Base-by-base conservation (phyloP, 2,888 invertebrate genomes). In the Metallyticus violacea region DNA sequence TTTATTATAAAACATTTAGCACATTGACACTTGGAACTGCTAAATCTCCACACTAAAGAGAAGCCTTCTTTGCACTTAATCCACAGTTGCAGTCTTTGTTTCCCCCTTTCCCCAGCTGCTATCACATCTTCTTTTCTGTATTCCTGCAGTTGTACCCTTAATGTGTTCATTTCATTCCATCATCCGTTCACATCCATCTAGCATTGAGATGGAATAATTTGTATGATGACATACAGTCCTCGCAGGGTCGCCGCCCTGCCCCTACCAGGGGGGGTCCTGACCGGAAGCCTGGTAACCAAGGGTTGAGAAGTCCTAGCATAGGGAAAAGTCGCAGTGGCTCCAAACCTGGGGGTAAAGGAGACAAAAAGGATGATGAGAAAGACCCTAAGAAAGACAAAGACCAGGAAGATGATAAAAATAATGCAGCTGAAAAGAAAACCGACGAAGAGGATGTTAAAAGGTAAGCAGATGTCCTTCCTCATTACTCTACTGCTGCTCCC, bases 221-320 rank as follows among this genome's bases (percentile, higher is more conserved):
- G n/a, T 30, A 81, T 81, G 40, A 62, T 82, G 82, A 76, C 76
- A 82, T 82, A 82, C 86, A 86, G 85, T 77, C 85, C 40, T 30
- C 27, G 62, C 85, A 87, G 81, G 85, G 40, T 77, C 87, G 87
- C 77, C 85, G 85, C 85, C 26, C 79, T 80, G 76, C 81, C 80
- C 81, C 85, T 81, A 26, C 79, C 28, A 85, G 80, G 81, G 85
- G 80, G 40, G 85, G 85, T 81, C 28, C 85, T 22, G 85, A 87
- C 77, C 81, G 85, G 81, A 87, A 85, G 87, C 30, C 81, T 79
- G 86, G 81, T 81, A 81, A 40, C 83, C 86, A 86, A 79, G 86
- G 86, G 76, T 86, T 86, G 84, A 40, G 87, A 79, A 87, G 81
- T 87, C 85, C 86, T 86, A 86, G 81, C 86, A 29, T 86, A 86